A percentile compares a stretch with the other conserved stretches of the same genome.
phyloP scores from a whole-genome alignment of 2,113 vertebrate genomes.

The Sapajus apella region DNA sequence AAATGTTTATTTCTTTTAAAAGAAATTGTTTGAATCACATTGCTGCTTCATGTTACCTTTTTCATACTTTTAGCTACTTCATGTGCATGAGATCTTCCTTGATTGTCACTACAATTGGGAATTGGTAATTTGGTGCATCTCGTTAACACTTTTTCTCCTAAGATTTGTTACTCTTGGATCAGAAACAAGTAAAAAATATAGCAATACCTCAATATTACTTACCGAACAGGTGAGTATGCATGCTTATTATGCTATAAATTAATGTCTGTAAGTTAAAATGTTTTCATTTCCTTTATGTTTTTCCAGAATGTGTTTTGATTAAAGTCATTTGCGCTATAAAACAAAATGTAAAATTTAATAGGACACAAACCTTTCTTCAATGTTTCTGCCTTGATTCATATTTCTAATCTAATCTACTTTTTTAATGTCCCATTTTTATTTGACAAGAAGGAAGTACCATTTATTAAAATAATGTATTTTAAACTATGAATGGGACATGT shows the following conservation, averaged over 20 bases:
- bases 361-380: background rate
- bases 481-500: background rate
- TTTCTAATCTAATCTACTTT: background rate
- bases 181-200: slow-evolving; percentile 99
- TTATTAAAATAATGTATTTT: slow-evolving; percentile 32
- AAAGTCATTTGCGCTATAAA: background rate
- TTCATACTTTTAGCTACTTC: slow-evolving; percentile 88
- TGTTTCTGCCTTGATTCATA: slow-evolving; percentile 1
- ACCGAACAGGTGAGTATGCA: slow-evolving; percentile 93
- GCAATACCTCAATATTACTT: slow-evolving; percentile 99
- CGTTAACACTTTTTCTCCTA: slow-evolving; percentile 96
- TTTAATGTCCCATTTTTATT: slow-evolving; percentile 37
- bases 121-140: slow-evolving; percentile 96
- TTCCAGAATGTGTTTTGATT: background rate
- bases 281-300: slow-evolving; percentile 20
- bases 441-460: background rate
- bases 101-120: slow-evolving; percentile 99
- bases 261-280: background rate
- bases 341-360: slow-evolving; percentile 8
- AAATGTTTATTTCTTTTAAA: slow-evolving; percentile 26
- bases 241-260: slow-evolving; percentile 6
- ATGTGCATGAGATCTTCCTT: slow-evolving; percentile 96
- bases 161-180: slow-evolving; percentile 98
- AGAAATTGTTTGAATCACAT: background rate
- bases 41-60: background rate